A percentile compares a stretch with the other conserved stretches of the same genome.
Evolutionary conservation across 2,113 vertebrate species (phyloP).

Genomic region (Solea solea): DNA sequence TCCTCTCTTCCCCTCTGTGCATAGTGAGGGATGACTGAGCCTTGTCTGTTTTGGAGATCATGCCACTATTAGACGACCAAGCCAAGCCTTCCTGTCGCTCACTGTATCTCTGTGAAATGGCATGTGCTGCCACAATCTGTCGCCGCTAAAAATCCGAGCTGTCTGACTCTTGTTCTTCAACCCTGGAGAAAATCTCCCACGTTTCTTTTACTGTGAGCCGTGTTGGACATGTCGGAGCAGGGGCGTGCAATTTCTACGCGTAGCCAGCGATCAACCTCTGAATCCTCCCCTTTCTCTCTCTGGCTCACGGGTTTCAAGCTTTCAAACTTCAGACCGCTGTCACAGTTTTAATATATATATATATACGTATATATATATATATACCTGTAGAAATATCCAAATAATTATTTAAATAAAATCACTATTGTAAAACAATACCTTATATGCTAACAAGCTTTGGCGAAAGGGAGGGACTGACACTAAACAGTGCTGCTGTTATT

Average conservation of each 20-base stretch:
- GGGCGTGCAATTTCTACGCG: slow-evolving; percentile 24
- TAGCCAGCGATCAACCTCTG: slow-evolving; percentile 22
- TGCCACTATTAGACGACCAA: slow-evolving; percentile 45
- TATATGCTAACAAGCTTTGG: slow-evolving; percentile 55
- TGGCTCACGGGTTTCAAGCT: slow-evolving; percentile 38
- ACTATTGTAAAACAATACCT: slow-evolving; percentile 54
- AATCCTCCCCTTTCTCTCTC: slow-evolving; percentile 20
- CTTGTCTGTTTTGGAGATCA: slow-evolving; percentile 71
- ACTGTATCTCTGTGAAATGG: slow-evolving; percentile 16
- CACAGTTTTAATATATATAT: slow-evolving; percentile 58
- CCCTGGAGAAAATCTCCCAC: background rate
- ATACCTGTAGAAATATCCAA: slow-evolving; percentile 62
- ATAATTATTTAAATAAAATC: slow-evolving; percentile 60
- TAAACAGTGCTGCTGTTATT: slow-evolving; percentile 62
- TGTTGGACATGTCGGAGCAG: slow-evolving; percentile 20
- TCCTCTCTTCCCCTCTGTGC: slow-evolving; percentile 69
- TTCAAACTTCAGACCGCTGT: slow-evolving; percentile 37
- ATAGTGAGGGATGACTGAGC: slow-evolving; percentile 71
- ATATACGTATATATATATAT: slow-evolving; percentile 45
- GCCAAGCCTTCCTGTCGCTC: slow-evolving; percentile 24
- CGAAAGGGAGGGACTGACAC: slow-evolving; percentile 40
- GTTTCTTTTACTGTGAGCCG: slow-evolving; percentile 13
- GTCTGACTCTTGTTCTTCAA: slow-evolving; percentile 2
- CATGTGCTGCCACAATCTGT: slow-evolving; percentile 14
- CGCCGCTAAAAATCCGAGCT: slow-evolving; percentile 10